phyloP scores from a whole-genome alignment of 2,113 vertebrate species.

The Tichodroma muraria region DNA sequence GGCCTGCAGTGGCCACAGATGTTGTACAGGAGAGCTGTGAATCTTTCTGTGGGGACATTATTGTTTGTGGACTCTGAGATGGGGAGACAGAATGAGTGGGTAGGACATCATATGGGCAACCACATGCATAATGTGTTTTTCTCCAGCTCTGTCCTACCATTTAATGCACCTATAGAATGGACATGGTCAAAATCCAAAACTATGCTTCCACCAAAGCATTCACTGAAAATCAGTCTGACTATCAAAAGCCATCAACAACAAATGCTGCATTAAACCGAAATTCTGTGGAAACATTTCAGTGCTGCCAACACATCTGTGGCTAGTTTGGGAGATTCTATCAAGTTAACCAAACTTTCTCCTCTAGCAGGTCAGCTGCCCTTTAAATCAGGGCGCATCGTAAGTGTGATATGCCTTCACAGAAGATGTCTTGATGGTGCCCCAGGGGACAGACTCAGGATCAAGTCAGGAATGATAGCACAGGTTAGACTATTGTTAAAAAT shows the following conservation, averaged over 20 bases:
- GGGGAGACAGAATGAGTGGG: neutral
- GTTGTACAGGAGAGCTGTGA: neutral
- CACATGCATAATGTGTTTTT: neutral
- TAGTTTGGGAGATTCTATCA: neutral
- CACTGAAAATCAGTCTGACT: neutral
- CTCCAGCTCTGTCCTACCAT: neutral
- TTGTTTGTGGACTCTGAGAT: neutral
- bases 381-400: neutral
- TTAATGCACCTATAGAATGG: neutral
- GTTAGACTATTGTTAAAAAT: neutral
- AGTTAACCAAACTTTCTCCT: neutral
- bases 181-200: neutral
- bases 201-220: neutral
- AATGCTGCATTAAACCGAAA: neutral
- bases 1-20: neutral
- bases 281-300: neutral
- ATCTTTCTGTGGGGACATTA: neutral
- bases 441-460: neutral
- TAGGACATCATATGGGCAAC: too few species aligned
- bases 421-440: neutral
- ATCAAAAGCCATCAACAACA: neutral
- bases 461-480: neutral
- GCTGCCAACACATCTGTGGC: neutral
- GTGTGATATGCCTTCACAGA: neutral
- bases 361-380: neutral